These are phyloP conservation scores for Pachyseris speciosa DNA, from an alignment of 64 coral and sea anemone species.

Conservation along the genomic window DNA sequence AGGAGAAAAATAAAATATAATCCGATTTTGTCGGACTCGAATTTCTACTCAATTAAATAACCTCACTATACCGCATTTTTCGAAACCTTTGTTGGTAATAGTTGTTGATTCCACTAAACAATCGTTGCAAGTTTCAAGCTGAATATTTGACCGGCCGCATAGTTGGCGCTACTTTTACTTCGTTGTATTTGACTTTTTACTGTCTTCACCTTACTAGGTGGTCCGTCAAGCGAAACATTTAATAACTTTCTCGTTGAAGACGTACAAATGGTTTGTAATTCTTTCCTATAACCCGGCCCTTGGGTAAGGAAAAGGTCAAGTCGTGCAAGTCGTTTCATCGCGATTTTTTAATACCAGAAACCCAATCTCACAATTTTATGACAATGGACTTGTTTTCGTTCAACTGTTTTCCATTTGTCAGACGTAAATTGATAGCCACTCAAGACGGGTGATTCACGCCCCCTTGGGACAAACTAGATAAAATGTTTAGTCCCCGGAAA, in stretches of 20 bases:
- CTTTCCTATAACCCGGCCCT: neutral
- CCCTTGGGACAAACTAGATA: neutral
- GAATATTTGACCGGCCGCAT: neutral
- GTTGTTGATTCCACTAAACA: no score
- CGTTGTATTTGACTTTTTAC: neutral
- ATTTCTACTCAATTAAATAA: neutral
- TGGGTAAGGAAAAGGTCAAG: neutral
- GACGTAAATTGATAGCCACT: slow-evolving; percentile 40
- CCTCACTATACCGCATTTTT: neutral
- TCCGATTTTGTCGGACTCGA: neutral
- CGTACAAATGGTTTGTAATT: neutral
- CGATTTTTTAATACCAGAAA: neutral
- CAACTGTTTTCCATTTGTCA: slow-evolving; percentile 29
- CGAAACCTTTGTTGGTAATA: neutral
- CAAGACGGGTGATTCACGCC: neutral
- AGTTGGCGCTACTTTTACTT: neutral
- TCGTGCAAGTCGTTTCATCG: neutral
- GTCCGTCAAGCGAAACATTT: neutral
- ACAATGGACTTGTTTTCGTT: slow-evolving; percentile 40
- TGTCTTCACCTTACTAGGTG: neutral
- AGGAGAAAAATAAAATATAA: neutral
- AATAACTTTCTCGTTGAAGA: neutral
- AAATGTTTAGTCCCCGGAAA: slow-evolving; percentile 12
- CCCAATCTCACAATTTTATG: slow-evolving; percentile 34
- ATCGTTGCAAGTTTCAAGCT: neutral